Evolutionary conservation across 2,797 vertebrate species (phyloP), one percentile per base, ranked within the genome.

Genomic region (Chrysocyon brachyurus): DNA sequence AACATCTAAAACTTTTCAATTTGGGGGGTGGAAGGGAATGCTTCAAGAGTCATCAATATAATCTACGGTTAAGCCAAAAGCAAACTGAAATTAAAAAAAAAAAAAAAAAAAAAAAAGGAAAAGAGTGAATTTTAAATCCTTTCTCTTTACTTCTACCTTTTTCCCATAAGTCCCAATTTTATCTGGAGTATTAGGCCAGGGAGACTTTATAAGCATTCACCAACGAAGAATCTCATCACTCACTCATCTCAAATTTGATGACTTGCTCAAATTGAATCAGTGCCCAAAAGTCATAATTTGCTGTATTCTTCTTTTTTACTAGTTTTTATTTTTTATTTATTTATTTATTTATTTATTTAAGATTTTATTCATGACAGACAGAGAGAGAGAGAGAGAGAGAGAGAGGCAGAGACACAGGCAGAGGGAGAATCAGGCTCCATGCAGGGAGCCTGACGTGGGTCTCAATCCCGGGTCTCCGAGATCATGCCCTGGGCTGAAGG

Each of bases 161-260:
- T 64, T 88, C 54, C 54, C 5, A 0, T 68, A 90, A 75, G 22
- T 73, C 56, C 68, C 15, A 70, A 87, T 87, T 84, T 95, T 70
- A 86, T 57, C 81, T 72, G 3, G 31, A 78, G 5, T 81, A 63
- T 66, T 31, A 86, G 22, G 6, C 28, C 28, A 92, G 14, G 22
- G 14, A 91, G 40, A 87, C 57, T 88, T 63, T 88, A 46, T 16
- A 70, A 94, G n/a, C 36, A 81, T 24, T 89, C 21, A 87, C 19
- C 16, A 86, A 46, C 8, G 73, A 66, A 87, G 85, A 97, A 88
- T 73, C 77, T 90, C 40, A 82, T 2, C 7, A 28, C 40, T 17
- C 88, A 70, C 40, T 75, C 91, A 91, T 81, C 59, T 92, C 73
- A 91, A 78, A 81, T 64, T 21, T 83, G 49, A 77, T 12, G 52